A percentile compares a stretch with the other conserved stretches of the same genome.
phyloP scores from a whole-genome alignment of 2,888 invertebrate species.

The Chesias legatella region DNA sequence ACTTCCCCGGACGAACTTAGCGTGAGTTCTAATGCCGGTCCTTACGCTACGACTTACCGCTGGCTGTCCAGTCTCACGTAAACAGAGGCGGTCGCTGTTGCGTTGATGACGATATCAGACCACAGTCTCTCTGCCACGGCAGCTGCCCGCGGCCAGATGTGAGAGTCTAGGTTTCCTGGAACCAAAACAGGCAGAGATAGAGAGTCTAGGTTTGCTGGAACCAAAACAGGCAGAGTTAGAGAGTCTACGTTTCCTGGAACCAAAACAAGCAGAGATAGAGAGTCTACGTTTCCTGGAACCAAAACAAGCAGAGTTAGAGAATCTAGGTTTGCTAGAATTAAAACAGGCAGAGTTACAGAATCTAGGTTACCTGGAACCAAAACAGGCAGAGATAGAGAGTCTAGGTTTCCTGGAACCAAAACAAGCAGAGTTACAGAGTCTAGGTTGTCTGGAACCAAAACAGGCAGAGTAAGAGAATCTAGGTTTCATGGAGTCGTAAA shows the following conservation, averaged over 20 bases:
- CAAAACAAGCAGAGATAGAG: not conserved
- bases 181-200: not conserved
- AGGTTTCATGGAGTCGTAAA: too few species aligned
- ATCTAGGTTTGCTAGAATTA: constrained; percentile 50
- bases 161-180: constrained; percentile 55
- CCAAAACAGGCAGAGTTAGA: constrained; percentile 9
- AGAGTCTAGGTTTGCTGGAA: too few species aligned
- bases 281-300: too few species aligned
- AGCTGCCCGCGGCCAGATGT: constrained; percentile 72
- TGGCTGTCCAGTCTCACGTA: constrained; percentile 62
- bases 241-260: constrained; percentile 51
- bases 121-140: constrained; percentile 88
- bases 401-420: constrained; percentile 46
- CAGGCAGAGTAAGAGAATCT: not conserved
- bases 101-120: constrained; percentile 87
- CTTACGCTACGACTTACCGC: constrained; percentile 47
- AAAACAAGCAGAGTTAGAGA: constrained; percentile 19
- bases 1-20: too few species aligned
- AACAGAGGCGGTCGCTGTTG: constrained; percentile 83
- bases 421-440: too few species aligned
- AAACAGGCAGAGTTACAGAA: not conserved
- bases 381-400: constrained; percentile 29
- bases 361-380: too few species aligned
- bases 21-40: too few species aligned
- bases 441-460: too few species aligned